Conservation (phyloP, 2,797 vertebrate species). For the Coranthus polyacanthus region DNA sequence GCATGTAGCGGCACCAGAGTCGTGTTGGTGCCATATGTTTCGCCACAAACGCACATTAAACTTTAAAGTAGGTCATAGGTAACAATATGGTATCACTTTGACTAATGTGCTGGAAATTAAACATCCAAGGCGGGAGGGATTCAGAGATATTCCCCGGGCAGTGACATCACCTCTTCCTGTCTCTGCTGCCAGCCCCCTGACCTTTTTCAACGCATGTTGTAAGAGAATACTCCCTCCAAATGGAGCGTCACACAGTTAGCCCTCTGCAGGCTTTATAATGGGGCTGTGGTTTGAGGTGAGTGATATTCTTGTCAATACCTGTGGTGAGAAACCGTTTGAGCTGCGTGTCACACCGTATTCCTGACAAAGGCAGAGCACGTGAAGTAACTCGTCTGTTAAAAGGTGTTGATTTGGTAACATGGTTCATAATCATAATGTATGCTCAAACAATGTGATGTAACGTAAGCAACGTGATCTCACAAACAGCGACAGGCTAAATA, state of each 20-base stretch:
- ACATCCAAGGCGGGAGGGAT: conserved; percentile 69
- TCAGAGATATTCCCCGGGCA: conserved; percentile 69
- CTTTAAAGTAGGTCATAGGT: conserved; percentile 66
- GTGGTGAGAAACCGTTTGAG: conserved; percentile 33
- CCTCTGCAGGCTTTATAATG: conserved; percentile 39
- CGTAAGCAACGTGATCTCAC: conserved; percentile 14
- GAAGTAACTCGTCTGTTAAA: conserved; percentile 39
- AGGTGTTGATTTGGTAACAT: conserved; percentile 33
- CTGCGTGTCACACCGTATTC: conserved; percentile 14
- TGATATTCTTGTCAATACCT: conserved; percentile 57
- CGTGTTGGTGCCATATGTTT: conserved; percentile 52
- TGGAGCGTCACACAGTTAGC: conserved; percentile 46
- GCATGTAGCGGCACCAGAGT: conserved; percentile 27
- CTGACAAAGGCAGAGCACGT: conserved; percentile 11
- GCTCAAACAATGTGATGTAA: conserved; percentile 25
- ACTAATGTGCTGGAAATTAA: conserved; percentile 74
- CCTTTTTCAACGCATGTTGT: conserved; percentile 58
- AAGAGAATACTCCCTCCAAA: conserved; percentile 70
- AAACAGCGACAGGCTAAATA: neutral
- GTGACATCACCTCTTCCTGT: conserved; percentile 78
- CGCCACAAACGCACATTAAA: conserved; percentile 43
- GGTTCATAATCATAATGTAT: conserved; percentile 51
- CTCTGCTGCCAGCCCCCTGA: conserved; percentile 67
- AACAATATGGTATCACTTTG: conserved; percentile 77
- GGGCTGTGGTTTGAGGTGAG: conserved; percentile 50